Conservation (phyloP, 2,113 vertebrate genomes). For the Mandrillus leucophaeus region DNA sequence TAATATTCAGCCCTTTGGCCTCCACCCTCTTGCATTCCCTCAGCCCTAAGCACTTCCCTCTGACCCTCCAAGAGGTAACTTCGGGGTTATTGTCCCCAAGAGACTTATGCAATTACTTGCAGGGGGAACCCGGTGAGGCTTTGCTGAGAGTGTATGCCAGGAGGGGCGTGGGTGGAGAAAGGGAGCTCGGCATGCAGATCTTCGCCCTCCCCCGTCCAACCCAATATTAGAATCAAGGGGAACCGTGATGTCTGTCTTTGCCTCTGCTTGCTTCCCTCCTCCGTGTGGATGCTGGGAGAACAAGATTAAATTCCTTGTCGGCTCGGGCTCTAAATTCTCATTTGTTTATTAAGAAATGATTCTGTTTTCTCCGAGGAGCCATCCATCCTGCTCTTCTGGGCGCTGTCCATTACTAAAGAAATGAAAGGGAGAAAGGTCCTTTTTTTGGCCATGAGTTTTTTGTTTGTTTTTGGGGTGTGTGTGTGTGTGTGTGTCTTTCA, state of each 20-base stretch:
- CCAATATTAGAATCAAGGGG: slow-evolving; percentile 43
- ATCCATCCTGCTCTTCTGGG: slow-evolving; percentile 62
- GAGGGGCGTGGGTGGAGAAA: background rate
- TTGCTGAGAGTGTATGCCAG: background rate
- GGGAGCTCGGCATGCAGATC: background rate
- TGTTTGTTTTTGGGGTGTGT: background rate
- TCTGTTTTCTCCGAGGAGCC: slow-evolving; percentile 58
- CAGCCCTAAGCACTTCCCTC: slow-evolving; percentile 1
- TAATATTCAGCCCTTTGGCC: slow-evolving; percentile 74
- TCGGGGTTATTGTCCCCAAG: background rate
- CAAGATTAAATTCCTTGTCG: slow-evolving; percentile 75
- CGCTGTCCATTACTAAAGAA: slow-evolving; percentile 48
- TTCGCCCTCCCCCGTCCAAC: background rate
- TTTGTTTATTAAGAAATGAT: slow-evolving; percentile 80
- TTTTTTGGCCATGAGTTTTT: background rate
- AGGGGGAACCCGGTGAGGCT: background rate
- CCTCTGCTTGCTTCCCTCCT: slow-evolving; percentile 12
- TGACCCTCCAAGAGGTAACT: slow-evolving; percentile 41
- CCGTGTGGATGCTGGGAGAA: slow-evolving; percentile 58
- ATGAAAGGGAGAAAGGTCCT: slow-evolving; percentile 8
- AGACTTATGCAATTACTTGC: background rate
- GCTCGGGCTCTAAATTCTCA: slow-evolving; percentile 69
- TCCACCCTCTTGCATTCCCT: background rate
- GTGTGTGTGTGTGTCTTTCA: background rate
- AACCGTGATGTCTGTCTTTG: slow-evolving; percentile 40